Evolutionary conservation across 2,797 vertebrate genomes (phyloP), one percentile per base, ranked within the genome.

Genomic region (Chiropotes sagulatus): DNA sequence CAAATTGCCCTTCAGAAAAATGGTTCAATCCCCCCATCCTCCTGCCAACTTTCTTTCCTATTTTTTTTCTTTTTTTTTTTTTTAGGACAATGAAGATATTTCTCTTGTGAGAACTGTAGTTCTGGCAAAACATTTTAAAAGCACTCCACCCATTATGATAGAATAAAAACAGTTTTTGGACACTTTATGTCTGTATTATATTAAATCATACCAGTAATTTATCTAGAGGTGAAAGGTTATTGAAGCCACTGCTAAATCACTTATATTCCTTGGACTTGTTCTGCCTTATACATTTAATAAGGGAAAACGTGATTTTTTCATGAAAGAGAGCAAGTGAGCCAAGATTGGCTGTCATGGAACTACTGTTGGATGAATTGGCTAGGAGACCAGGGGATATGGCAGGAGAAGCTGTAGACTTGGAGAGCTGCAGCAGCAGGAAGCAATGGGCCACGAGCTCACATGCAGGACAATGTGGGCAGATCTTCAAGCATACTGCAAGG

Each of bases 91-190:
- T 50, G 58, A 92, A 95, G 94, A 70, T 58, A 93, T 90, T 91
- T 97, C 70, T 86, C 86, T 94, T 75, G 61, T 76, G 83, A 75
- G 82, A 92, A 73, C 13, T 70, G 52, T 94, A 88, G 52, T 50
- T 30, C 88, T 57, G 82, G 73, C 52, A 96, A 96, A 90, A 85
- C 82, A 94, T 91, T 94, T 97, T 90, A 64, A 96, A 93, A 96
- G 86, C 48, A 64, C 57, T 90, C 54, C 76, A 39, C 44, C 64
- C 81, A 41, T 41, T 90, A 61, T 83, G 84, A 90, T 72, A 0
- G 82, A 95, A 70, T 80, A 83, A 91, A 96, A 96, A 75, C 48
- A 90, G 81, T 33, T 85, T 96, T 95, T 48, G 85, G 88, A 92
- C 22, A 54, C 54, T 96, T 91, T 85, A 79, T 36, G 12, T 93